These are phyloP conservation scores for Beaufortia kweichowensis DNA, from an alignment of 2,113 vertebrate genomes.

Conservation along the genomic window DNA sequence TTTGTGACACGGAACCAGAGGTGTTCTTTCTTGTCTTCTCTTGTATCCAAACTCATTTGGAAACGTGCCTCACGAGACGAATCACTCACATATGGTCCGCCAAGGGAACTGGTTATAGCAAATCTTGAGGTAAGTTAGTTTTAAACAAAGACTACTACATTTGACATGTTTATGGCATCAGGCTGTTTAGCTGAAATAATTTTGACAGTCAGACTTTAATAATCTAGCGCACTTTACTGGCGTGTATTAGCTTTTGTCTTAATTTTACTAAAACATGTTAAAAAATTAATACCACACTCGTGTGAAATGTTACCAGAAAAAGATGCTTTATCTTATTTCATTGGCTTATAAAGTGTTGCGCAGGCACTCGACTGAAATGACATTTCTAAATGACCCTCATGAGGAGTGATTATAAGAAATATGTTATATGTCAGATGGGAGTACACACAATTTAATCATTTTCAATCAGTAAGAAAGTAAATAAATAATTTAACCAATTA, in stretches of 20 bases:
- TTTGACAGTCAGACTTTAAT: background rate
- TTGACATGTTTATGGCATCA: background rate
- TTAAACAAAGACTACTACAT: background rate
- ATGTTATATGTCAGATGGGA: background rate
- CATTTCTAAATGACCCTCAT: background rate
- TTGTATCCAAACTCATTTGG: slow-evolving; percentile 15
- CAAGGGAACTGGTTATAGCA: slow-evolving; percentile 3
- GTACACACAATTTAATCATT: background rate
- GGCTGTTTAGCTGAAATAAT: background rate
- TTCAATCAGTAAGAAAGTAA: background rate
- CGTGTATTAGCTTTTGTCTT: background rate
- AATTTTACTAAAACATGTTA: no score
- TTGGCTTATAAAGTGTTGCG: background rate
- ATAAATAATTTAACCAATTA: no score
- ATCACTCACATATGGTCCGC: slow-evolving; percentile 10
- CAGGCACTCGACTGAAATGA: background rate
- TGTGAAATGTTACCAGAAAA: background rate
- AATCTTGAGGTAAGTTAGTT: slow-evolving; percentile 37
- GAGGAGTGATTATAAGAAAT: background rate
- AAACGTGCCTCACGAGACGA: slow-evolving; percentile 23
- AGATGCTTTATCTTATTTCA: background rate
- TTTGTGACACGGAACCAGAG: slow-evolving; percentile 37
- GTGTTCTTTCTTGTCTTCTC: slow-evolving; percentile 24
- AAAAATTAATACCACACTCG: no score
- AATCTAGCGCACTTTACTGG: background rate